Conservation (phyloP, 2,113 vertebrate species). For the Sceloporus tristichus region DNA sequence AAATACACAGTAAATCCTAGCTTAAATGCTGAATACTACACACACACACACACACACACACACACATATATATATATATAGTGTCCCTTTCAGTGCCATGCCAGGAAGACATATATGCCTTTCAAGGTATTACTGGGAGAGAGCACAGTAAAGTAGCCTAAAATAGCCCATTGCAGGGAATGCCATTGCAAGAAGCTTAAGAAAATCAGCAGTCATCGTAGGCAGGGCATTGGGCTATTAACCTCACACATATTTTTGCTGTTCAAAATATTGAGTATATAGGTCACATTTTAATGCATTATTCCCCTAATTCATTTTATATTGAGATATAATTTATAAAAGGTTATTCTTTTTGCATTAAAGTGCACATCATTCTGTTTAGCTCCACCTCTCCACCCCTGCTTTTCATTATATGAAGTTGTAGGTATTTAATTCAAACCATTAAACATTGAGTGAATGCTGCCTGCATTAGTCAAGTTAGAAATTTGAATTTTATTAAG, state of each 20-base stretch:
- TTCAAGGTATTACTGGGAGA: background rate
- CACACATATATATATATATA: no score
- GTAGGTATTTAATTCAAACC: conserved; percentile 43
- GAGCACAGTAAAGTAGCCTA: conserved; percentile 26
- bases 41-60: background rate
- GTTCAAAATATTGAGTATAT: conserved; percentile 45
- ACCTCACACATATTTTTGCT: conserved; percentile 30
- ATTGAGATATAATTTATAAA: conserved; percentile 7
- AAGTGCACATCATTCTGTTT: conserved; percentile 43
- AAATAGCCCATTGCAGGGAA: background rate
- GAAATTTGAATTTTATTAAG: conserved; percentile 42
- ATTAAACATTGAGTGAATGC: conserved; percentile 37
- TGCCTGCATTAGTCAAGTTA: background rate
- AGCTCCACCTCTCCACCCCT: conserved; percentile 9
- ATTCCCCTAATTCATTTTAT: conserved; percentile 41
- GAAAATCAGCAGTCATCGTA: conserved; percentile 8
- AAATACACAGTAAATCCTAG: conserved; percentile 37
- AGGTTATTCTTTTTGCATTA: background rate
- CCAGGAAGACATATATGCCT: conserved; percentile 15
- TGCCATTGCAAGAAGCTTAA: conserved; percentile 4
- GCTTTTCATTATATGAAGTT: conserved; percentile 45
- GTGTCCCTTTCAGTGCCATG: conserved; percentile 21
- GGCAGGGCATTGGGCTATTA: background rate
- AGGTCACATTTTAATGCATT: conserved; percentile 39
- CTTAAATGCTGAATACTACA: conserved; percentile 36